Evolutionary conservation across 2,113 vertebrate genomes (phyloP), one percentile per base, ranked within the genome.

Genomic region (Phalacrocorax aristotelis): DNA sequence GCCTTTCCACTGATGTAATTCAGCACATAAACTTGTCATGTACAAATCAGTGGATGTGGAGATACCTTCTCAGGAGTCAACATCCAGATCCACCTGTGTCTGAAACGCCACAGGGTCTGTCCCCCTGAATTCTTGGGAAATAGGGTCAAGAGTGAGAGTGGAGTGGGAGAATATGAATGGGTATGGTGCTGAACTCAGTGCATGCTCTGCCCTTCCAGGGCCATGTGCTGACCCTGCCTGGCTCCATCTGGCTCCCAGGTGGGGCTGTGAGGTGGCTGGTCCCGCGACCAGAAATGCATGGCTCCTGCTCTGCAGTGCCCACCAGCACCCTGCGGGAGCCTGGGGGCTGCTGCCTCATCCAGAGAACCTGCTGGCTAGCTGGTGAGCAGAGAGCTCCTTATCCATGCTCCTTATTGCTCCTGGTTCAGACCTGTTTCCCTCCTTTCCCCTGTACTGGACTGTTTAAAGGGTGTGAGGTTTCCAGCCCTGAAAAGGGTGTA

Each of bases 101-200:
- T 46, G 44, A 46, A 46, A 46, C 8, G 16, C 16, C 6, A 18
- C 72, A 77, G 44, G 20, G 20, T 48, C 79, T 86, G 18, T 84
- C 6, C 5, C 3, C 4, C 16, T 38, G 22, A 61, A 36, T 52
- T 80, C 36, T 48, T 64, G 25, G 49, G 21, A 58, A 88, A 74
- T 46, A 17, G 0, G 0, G 12, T 58, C 25, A 52, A 69, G 42
- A 40, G 14, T 30, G 46, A 36, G 20, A 60, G 15, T 55, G 52
- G 42, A 22, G 29, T 42, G 26, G 10, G 18, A 66, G 58, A 66
- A 83, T 22, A 20, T 6, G 12, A 68, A 55, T 13, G 27, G 40
- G 6, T 49, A 38, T 40, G 46, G 19, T 0, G 1, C 40, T 78
- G 42, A 57, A 44, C 32, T 55, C 2, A 0, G 5, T 38, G 26